Percentiles rank a stretch among this genome's conserved stretches.
These are phyloP conservation scores for Ciconia stormi DNA, from an alignment of 2,113 vertebrate genomes.

Conservation along the genomic window DNA sequence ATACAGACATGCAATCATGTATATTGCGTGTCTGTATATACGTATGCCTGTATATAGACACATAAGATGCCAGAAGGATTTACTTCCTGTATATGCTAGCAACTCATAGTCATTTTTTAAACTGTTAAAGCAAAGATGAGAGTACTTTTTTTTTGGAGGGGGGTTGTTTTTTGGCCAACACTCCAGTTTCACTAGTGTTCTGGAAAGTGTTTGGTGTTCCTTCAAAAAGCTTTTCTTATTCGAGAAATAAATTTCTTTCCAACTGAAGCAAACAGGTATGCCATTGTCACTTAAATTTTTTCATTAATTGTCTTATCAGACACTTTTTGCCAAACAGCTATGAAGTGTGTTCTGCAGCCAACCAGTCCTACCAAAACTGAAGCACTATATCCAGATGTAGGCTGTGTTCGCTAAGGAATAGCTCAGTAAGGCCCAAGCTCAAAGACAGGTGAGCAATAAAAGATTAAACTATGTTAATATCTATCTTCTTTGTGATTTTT, in stretches of 20 bases:
- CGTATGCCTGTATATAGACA: too few relatives aligned
- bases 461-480: accelerated
- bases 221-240: background rate
- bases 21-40: too few relatives aligned
- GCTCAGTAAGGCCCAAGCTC: background rate
- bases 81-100: background rate
- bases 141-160: background rate
- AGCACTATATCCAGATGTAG: accelerated
- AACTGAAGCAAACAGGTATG: background rate
- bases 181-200: background rate
- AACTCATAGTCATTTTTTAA: background rate
- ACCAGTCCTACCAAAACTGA: background rate
- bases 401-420: background rate
- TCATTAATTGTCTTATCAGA: background rate
- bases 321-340: background rate
- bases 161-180: background rate
- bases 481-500: background rate
- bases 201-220: background rate
- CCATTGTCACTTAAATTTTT: background rate
- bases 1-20: background rate
- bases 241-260: background rate
- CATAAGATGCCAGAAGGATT: background rate
- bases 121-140: background rate
- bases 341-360: background rate
- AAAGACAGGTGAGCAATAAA: background rate